Percentiles rank a stretch among this genome's conserved stretches.
Evolutionary conservation across 2,888 invertebrate genomes (phyloP).

Genomic region (Lochmaea capreae): DNA sequence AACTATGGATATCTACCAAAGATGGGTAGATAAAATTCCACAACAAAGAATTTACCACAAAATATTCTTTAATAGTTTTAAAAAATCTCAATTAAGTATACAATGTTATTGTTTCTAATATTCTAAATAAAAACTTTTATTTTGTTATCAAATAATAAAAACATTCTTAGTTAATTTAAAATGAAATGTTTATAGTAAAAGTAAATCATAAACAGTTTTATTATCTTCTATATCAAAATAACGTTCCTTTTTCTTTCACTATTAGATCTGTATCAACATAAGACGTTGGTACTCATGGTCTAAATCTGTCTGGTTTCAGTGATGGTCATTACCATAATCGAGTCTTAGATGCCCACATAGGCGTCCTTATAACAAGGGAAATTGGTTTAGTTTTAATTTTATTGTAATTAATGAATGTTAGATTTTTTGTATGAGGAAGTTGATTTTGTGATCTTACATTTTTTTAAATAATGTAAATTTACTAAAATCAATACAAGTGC

Average conservation of each 20-base stretch:
- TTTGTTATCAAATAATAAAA: neutral
- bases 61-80: too few relatives aligned
- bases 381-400: neutral
- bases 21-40: too few relatives aligned
- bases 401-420: neutral
- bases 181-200: neutral
- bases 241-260: constrained; percentile 15
- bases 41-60: too few relatives aligned
- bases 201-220: neutral
- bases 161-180: neutral
- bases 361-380: neutral
- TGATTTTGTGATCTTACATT: too few relatives aligned
- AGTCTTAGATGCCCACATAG: neutral
- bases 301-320: constrained; percentile 1
- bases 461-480: too few relatives aligned
- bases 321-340: constrained; percentile 6
- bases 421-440: neutral
- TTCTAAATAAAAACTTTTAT: neutral
- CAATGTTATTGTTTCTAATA: neutral
- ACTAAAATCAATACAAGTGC: too few relatives aligned
- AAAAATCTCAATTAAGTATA: too few relatives aligned
- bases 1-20: too few relatives aligned
- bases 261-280: constrained; percentile 14
- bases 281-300: constrained; percentile 7
- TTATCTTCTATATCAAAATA: constrained; percentile 12